Evolutionary conservation across 1,140 invertebrate genomes (phyloP), one percentile per base, ranked within the genome.

Genomic region (Lethocerus indicus): DNA sequence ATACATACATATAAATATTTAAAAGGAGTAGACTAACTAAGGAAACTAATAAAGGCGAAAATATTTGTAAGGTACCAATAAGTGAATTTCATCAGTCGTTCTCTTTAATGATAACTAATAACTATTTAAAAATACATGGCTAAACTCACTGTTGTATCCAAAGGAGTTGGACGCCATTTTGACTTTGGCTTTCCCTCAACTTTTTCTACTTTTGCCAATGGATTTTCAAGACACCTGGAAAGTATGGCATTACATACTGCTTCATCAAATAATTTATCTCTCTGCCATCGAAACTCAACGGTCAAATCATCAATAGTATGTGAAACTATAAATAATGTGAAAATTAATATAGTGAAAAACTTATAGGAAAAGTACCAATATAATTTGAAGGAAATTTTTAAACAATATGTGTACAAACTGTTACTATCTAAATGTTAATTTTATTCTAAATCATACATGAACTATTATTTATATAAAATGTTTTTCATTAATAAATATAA

Each of bases 91-190:
- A 32, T n/a, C 9, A 32, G n/a, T 32, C n/a, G 9, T 9, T 32
- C n/a, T 32, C n/a, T 9, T 9, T 9, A 9, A 9, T 9, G 29
- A 14, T 24, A 50, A 50, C 42, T 14, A 2, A 14, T 25, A 44
- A 50, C 20, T n/a, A 37, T 23, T 28, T 24, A 35, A 23, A 49
- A 9, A 9, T 36, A 47, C 9, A 21, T 40, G 4, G 14, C 44
- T 32, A 23, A 55, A 75, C 77, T 71, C 74, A 91, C 87, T 55
- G 98, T 81, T 28, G 96, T 99, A 63, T 98, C 95, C 51, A 99
- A 66, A 20, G 95, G 88, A 36, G 83, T 59, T 14, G 96, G 96
- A 59, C 96, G 71, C 91, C 90, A 98, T 70, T 98, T 98, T 47
- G 75, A 85, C 67, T 97, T 98, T 0, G 83, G 86, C 65, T 94